phyloP scores from a whole-genome alignment of 2,797 vertebrate species.

The Lagocephalus sceleratus region DNA sequence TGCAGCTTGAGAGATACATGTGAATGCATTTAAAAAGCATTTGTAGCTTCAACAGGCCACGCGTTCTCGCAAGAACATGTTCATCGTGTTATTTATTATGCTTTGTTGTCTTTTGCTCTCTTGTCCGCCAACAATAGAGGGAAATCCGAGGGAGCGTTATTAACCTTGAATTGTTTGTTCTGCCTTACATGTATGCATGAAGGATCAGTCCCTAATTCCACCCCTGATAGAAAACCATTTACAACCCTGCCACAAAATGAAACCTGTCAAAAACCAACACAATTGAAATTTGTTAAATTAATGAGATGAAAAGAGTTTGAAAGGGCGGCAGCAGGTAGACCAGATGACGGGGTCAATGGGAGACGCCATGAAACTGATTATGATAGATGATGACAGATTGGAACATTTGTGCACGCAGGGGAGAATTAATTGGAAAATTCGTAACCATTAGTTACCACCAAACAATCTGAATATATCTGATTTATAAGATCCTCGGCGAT shows the following conservation, averaged over 20 bases:
- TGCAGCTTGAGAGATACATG: too few relatives aligned
- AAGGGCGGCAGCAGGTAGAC: conserved; percentile 76
- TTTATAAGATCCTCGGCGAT: conserved; percentile 1
- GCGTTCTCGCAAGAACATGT: too few relatives aligned
- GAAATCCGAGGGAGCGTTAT: conserved; percentile 44
- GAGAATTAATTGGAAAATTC: conserved; percentile 75
- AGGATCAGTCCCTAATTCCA: conserved; percentile 57
- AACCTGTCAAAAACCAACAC: conserved; percentile 81
- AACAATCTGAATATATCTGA: conserved; percentile 38
- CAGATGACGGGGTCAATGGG: conserved; percentile 83
- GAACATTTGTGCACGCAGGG: conserved; percentile 63
- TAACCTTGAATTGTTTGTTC: conserved; percentile 72
- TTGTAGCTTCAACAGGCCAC: too few relatives aligned
- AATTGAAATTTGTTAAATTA: conserved; percentile 87
- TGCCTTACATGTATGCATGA: conserved; percentile 56
- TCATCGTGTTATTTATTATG: too few relatives aligned
- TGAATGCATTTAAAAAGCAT: too few relatives aligned
- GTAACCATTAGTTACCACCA: conserved; percentile 53
- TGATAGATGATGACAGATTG: conserved; percentile 80
- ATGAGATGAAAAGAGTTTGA: conserved; percentile 80
- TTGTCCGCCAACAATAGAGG: neutral
- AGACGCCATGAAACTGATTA: conserved; percentile 80
- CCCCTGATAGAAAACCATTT: conserved; percentile 56
- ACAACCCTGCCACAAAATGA: conserved; percentile 70
- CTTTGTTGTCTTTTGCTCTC: conserved; percentile 45